Evolutionary conservation across 2,888 invertebrate species (phyloP).

Genomic region (Phyto melanocephala): DNA sequence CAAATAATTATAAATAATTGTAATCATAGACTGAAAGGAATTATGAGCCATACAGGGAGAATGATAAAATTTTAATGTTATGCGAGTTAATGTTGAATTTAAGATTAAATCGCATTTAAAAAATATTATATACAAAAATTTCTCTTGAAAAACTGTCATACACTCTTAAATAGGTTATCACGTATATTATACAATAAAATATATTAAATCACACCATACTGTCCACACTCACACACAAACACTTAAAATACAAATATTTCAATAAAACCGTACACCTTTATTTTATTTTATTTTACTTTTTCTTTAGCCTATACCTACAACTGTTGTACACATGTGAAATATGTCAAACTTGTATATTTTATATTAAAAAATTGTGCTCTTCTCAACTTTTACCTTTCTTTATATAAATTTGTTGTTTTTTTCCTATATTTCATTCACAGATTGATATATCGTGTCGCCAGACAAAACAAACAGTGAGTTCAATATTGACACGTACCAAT

Average conservation of each 20-base stretch:
- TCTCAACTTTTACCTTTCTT: not conserved
- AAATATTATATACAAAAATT: too few relatives aligned
- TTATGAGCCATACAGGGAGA: not conserved
- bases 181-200: not conserved
- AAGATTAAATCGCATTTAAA: not conserved
- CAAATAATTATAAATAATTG: not conserved
- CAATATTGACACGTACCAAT: slow-evolving; percentile 94
- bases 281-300: not conserved
- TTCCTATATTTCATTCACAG: slow-evolving; percentile 81
- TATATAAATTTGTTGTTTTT: slow-evolving; percentile 1
- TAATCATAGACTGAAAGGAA: not conserved
- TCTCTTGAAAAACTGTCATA: not conserved
- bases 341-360: slow-evolving; percentile 13
- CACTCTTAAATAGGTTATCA: not conserved
- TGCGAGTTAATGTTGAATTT: too few relatives aligned
- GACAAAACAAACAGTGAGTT: slow-evolving; percentile 92
- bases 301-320: not conserved
- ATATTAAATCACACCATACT: not conserved
- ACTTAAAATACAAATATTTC: not conserved
- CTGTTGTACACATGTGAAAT: not conserved
- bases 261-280: not conserved
- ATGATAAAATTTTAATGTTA: too few relatives aligned
- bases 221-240: too few relatives aligned
- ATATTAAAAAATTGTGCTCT: slow-evolving; percentile 8
- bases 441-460: slow-evolving; percentile 94